phyloP scores from a whole-genome alignment of 2,113 vertebrate genomes.

The Polypterus bichir region DNA sequence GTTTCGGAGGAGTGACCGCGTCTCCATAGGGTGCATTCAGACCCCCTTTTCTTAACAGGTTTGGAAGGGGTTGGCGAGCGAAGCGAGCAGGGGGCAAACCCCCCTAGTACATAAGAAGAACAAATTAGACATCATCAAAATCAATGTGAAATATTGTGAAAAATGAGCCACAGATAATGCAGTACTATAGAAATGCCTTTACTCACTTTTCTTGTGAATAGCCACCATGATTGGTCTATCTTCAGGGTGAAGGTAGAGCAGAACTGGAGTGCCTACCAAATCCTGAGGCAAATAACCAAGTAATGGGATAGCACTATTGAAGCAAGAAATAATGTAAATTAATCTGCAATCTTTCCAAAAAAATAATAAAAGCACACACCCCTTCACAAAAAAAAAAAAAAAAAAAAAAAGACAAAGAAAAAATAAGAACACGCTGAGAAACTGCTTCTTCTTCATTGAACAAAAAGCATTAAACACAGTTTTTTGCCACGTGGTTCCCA shows the following conservation, averaged over 20 bases:
- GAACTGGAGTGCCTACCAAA: slow-evolving; percentile 67
- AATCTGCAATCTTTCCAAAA: not conserved
- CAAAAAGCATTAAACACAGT: too few species aligned
- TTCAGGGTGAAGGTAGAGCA: slow-evolving; percentile 72
- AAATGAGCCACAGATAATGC: too few species aligned
- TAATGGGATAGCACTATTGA: slow-evolving; percentile 63
- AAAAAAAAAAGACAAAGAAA: not conserved
- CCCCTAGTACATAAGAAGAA: too few species aligned
- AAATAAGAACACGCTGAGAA: not conserved
- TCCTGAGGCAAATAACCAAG: slow-evolving; percentile 81
- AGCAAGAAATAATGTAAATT: not conserved
- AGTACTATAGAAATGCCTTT: not conserved
- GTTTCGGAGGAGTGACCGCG: too few species aligned
- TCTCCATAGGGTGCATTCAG: too few species aligned
- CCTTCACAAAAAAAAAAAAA: not conserved
- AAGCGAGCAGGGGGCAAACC: too few species aligned
- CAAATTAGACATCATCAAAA: too few species aligned
- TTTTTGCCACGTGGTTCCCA: too few species aligned
- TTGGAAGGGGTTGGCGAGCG: too few species aligned
- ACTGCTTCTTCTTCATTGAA: too few species aligned
- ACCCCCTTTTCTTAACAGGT: too few species aligned
- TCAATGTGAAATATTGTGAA: too few species aligned
- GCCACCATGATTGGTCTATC: slow-evolving; percentile 78
- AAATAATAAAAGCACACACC: not conserved
- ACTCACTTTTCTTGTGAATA: slow-evolving; percentile 81